Conservation (phyloP, 2,113 vertebrate species). For the Semicossyphus pulcher region DNA sequence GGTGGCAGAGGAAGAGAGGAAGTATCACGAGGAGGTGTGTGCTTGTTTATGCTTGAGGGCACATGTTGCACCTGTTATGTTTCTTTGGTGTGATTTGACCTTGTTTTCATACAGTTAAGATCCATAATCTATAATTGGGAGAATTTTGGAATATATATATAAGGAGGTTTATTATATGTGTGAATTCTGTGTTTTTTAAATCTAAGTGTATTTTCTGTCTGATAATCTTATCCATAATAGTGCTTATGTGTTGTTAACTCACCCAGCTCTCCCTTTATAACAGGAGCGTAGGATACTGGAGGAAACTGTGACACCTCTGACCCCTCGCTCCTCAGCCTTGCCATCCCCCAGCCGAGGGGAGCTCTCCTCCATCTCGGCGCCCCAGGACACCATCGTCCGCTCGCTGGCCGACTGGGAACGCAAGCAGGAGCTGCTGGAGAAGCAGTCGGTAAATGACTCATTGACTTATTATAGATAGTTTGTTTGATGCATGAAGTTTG, state of each 20-base stretch:
- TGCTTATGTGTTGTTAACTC: neutral
- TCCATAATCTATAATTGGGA: too few species aligned
- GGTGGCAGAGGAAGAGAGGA: conserved; percentile 94
- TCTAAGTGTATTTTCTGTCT: neutral
- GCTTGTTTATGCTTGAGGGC: neutral
- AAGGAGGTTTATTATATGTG: too few species aligned
- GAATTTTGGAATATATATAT: too few species aligned
- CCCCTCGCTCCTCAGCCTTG: conserved; percentile 73
- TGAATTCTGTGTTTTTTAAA: too few species aligned
- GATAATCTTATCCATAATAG: neutral
- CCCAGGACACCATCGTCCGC: conserved; percentile 70
- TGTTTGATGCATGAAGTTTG: neutral
- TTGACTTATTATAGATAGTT: neutral
- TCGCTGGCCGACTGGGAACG: conserved; percentile 81
- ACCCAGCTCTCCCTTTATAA: neutral
- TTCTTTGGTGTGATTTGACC: neutral
- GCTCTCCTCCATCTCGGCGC: conserved; percentile 62
- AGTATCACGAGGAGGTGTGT: conserved; percentile 95
- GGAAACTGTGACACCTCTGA: conserved; percentile 91
- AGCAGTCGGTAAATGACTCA: conserved; percentile 73
- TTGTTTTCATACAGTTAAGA: too few species aligned
- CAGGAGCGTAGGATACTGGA: conserved; percentile 96
- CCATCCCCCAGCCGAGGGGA: conserved; percentile 85
- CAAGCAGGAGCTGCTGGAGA: conserved; percentile 78
- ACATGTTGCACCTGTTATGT: neutral